Base-by-base conservation (phyloP, 2,113 vertebrate species). In the Lagenorhynchus albirostris region DNA sequence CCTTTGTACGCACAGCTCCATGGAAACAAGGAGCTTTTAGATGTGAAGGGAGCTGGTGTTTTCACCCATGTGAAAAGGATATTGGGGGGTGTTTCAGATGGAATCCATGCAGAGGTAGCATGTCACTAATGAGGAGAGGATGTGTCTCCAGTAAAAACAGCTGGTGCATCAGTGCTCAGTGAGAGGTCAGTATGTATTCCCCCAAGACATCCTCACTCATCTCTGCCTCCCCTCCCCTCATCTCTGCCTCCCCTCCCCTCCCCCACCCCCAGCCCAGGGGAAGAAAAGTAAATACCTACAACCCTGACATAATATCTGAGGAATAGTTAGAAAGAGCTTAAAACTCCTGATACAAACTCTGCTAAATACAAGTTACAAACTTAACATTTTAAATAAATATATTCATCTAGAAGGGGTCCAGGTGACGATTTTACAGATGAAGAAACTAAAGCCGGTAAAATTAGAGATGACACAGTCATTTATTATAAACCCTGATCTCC, bases 91-190 rank as follows among this genome's bases (percentile, higher is more conserved):
- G 6, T 38, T 44, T 62, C 58, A 20, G 62, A 63, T 26, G 36
- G 4, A 9, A 70, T 17, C 11, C 7, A 6, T 26, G 7, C 9
- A 47, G 31, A 53, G 58, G 26, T 1, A 13, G 47, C 33, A 50
- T 4, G 21, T 25, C 82, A 10, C 36, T 23, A 15, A 67, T 23
- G 15, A 83, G 36, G 38, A 86, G 4, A 47, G 50, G 41, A 20
- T 3, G 6, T 0, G 15, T 15, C 50, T 86, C 26, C 36, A 8
- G 38, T 31, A 5, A 18, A 50, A 83, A 25, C 31, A 76, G 13
- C 67, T 33, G 77, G 41, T 44, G 41, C 6, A 8, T 8, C 21
- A 2, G 6, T 0, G 12, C 58, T 55, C 41, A 0, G 44, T 2
- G 26, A 31, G 25, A 7, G 12, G 29, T 44, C 44, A 41, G 50